Percentiles rank a stretch among this genome's conserved stretches.
These are phyloP conservation scores for Pachyuromys duprasi DNA, from an alignment of 2,797 vertebrate genomes.

Conservation along the genomic window DNA sequence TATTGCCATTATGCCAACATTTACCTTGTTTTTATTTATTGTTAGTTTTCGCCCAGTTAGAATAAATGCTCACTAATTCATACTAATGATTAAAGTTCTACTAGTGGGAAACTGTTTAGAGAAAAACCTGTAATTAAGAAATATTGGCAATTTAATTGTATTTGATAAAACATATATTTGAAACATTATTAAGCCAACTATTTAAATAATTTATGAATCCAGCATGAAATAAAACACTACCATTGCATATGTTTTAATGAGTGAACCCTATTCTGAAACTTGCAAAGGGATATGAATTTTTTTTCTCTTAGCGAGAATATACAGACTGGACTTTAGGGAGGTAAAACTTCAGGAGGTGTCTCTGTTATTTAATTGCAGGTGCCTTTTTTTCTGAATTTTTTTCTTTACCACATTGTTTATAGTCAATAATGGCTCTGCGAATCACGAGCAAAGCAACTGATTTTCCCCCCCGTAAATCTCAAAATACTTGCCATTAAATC, in stretches of 20 bases:
- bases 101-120: slow-evolving; percentile 34
- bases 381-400: not conserved
- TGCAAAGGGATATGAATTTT: not conserved
- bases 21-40: slow-evolving; percentile 31
- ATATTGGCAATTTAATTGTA: not conserved
- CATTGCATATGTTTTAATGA: not conserved
- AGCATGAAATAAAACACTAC: not conserved
- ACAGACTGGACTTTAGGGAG: slow-evolving; percentile 24
- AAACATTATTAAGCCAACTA: not conserved
- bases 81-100: slow-evolving; percentile 67
- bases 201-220: not conserved
- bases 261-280: not conserved
- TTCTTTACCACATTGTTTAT: not conserved
- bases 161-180: not conserved
- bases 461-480: slow-evolving; percentile 29
- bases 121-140: not conserved
- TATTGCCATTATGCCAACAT: slow-evolving; percentile 70
- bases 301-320: slow-evolving; percentile 26
- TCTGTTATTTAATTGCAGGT: not conserved
- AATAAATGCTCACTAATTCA: slow-evolving; percentile 75
- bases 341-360: not conserved
- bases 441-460: not conserved
- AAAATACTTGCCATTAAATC: not conserved
- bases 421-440: not conserved
- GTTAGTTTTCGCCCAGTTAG: slow-evolving; percentile 16